These are phyloP conservation scores for Syngnathus floridae DNA, from an alignment of 2,113 vertebrate species.

Conservation along the genomic window DNA sequence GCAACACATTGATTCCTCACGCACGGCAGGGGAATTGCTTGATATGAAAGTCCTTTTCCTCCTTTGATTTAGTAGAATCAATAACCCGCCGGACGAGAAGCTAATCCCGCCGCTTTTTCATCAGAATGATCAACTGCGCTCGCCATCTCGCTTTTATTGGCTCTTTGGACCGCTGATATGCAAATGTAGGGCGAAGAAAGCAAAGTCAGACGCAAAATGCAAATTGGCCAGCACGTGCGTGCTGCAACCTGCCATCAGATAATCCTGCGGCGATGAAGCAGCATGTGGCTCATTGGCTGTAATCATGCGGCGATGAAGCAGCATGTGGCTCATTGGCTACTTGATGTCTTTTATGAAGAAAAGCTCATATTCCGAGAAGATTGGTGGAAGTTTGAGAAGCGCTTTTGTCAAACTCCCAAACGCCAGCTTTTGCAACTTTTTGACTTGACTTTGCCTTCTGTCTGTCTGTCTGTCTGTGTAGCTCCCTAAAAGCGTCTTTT, in stretches of 20 bases:
- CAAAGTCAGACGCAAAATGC: conserved; percentile 5
- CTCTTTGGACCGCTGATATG: conserved; percentile 17
- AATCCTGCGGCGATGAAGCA: neutral
- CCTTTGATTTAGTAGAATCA: conserved; percentile 18
- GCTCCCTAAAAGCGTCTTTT: conserved; percentile 9
- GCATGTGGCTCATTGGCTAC: too few species aligned
- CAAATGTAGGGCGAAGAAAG: conserved; percentile 22
- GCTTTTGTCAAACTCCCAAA: neutral
- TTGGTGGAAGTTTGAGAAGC: neutral
- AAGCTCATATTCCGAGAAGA: too few species aligned
- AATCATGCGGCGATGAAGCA: too few species aligned
- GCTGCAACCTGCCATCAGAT: neutral
- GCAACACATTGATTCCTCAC: conserved; percentile 12
- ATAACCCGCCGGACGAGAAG: conserved; percentile 26
- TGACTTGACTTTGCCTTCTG: conserved; percentile 15
- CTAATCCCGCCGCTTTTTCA: conserved; percentile 32
- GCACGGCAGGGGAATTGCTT: conserved; percentile 11
- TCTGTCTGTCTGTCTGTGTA: conserved; percentile 3
- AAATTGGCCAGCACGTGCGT: neutral
- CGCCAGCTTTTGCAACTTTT: neutral
- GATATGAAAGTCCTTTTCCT: conserved; percentile 27
- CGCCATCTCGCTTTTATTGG: conserved; percentile 48
- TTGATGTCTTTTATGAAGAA: too few species aligned
- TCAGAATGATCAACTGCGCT: conserved; percentile 23
- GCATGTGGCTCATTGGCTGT: neutral